phyloP scores from a whole-genome alignment of 2,797 vertebrate species.

The Sphaeramia orbicularis region DNA sequence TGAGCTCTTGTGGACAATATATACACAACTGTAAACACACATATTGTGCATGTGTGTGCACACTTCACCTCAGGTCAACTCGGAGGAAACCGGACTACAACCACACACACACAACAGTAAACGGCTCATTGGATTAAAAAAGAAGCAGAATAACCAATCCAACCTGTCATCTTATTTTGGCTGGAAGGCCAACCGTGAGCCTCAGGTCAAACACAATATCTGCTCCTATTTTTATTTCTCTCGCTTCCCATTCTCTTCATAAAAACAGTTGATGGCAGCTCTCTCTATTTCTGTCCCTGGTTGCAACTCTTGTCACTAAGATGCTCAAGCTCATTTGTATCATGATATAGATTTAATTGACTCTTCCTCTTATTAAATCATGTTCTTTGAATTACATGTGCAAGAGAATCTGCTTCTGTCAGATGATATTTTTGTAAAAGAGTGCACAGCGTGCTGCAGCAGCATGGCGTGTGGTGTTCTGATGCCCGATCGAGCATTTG shows the following conservation, averaged over 20 bases:
- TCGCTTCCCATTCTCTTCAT: background rate
- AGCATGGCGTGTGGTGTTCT: constrained; percentile 44
- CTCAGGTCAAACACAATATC: constrained; percentile 43
- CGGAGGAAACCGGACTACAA: constrained; percentile 16
- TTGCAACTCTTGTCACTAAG: background rate
- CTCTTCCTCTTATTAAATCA: background rate
- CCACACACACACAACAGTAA: constrained; percentile 11
- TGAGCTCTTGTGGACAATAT: background rate
- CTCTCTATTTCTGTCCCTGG: background rate
- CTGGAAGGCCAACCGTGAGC: constrained; percentile 19
- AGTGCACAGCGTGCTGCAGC: constrained; percentile 19
- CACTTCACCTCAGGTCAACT: constrained; percentile 4
- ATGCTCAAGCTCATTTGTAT: background rate
- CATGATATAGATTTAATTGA: background rate
- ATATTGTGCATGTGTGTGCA: background rate
- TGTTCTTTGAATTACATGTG: background rate
- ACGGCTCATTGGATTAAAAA: constrained; percentile 53
- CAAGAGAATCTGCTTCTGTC: constrained; percentile 8
- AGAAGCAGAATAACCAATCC: constrained; percentile 29
- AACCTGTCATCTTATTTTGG: constrained; percentile 42
- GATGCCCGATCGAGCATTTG: constrained; percentile 59
- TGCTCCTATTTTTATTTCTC: constrained; percentile 15
- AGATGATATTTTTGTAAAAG: constrained; percentile 5
- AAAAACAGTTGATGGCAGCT: constrained; percentile 11
- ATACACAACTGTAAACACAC: background rate